Conservation (phyloP, 2,888 invertebrate species). For the Galerucella calmariensis region DNA sequence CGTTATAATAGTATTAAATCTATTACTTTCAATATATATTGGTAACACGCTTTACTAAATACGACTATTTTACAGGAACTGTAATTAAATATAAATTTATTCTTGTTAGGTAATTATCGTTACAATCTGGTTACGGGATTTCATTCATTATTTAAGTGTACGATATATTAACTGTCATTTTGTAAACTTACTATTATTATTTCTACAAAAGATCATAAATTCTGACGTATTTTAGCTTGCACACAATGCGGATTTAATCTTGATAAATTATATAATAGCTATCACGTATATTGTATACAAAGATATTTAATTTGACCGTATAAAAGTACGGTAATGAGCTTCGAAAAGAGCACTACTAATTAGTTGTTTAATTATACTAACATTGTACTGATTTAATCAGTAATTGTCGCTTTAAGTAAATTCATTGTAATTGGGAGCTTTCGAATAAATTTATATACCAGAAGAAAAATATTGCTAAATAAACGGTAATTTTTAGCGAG, state of each 20-base stretch:
- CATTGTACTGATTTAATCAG: neutral
- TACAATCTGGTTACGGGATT: too few relatives aligned
- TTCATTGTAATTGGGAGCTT: neutral
- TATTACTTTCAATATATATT: too few relatives aligned
- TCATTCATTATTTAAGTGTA: too few relatives aligned
- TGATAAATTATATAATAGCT: neutral
- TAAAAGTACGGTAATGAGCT: neutral
- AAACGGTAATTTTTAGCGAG: too few relatives aligned
- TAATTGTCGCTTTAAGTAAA: neutral
- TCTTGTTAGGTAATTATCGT: too few relatives aligned
- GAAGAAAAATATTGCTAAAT: too few relatives aligned
- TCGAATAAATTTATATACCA: neutral
- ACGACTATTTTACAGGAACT: too few relatives aligned
- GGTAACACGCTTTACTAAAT: too few relatives aligned
- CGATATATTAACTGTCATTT: neutral
- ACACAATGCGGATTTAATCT: neutral
- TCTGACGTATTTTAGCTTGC: neutral
- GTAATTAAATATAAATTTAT: too few relatives aligned
- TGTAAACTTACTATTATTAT: neutral
- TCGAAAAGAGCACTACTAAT: neutral
- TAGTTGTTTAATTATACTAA: neutral
- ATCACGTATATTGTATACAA: neutral
- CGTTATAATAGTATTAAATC: too few relatives aligned
- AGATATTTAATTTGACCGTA: neutral
- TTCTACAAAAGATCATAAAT: neutral